These are phyloP conservation scores for Megaceryle maxima DNA, from an alignment of 2,113 vertebrate species.

Conservation along the genomic window DNA sequence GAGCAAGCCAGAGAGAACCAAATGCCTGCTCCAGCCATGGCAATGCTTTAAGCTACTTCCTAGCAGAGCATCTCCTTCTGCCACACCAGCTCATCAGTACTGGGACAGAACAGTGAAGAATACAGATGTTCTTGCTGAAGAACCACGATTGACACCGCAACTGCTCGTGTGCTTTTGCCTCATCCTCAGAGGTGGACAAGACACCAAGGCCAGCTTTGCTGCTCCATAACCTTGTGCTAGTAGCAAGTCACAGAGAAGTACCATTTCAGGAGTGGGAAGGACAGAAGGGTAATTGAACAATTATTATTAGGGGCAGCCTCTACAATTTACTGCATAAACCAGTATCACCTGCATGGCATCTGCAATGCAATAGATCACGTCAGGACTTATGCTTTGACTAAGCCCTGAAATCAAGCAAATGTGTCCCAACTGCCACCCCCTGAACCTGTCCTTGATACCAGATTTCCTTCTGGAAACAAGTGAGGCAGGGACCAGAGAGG, in stretches of 20 bases:
- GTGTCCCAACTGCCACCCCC: not conserved
- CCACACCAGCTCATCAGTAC: not conserved
- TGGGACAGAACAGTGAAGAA: not conserved
- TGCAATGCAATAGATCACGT: not conserved
- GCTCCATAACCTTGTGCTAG: not conserved
- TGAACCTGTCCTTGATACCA: not conserved
- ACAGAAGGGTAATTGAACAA: not conserved
- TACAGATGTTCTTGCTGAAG: rapidly evolving
- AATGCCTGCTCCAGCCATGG: not conserved
- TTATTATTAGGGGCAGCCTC: not conserved
- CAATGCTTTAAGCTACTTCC: not conserved
- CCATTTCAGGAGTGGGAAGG: not conserved
- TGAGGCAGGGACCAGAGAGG: not conserved
- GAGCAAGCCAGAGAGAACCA: not conserved
- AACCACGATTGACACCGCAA: not conserved
- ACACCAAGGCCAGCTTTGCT: not conserved
- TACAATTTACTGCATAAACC: not conserved
- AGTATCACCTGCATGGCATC: not conserved
- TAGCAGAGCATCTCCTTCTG: not conserved
- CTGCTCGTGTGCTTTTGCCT: not conserved
- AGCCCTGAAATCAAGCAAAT: not conserved
- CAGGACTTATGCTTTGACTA: not conserved
- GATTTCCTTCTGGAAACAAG: not conserved
- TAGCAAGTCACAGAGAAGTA: not conserved
- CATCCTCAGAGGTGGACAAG: not conserved